These are phyloP conservation scores for Falco rusticolus DNA, from an alignment of 2,797 vertebrate species.

Conservation along the genomic window DNA sequence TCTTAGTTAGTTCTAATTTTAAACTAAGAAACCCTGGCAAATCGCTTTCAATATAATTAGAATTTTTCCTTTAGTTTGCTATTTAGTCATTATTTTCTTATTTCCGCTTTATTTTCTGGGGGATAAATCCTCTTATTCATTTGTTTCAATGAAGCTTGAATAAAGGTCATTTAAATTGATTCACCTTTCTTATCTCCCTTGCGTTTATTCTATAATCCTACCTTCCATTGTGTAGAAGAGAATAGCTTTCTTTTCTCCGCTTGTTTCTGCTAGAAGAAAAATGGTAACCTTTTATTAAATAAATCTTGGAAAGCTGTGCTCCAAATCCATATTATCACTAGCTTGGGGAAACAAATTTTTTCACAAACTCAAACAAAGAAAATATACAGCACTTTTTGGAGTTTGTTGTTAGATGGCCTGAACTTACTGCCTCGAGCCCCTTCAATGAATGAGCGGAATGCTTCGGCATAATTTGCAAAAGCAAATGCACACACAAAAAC, in stretches of 20 bases:
- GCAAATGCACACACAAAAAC: background rate
- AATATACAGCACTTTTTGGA: background rate
- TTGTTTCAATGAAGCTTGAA: constrained; percentile 71
- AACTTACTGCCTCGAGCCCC: background rate
- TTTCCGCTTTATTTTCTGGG: constrained; percentile 56
- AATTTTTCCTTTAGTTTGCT: constrained; percentile 54
- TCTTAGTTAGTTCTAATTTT: constrained; percentile 52
- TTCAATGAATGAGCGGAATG: background rate
- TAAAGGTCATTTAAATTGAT: constrained; percentile 75
- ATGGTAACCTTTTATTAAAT: constrained; percentile 73
- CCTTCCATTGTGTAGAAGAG: constrained; percentile 56
- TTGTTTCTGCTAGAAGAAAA: constrained; percentile 58
- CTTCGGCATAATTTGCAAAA: background rate
- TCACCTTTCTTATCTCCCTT: constrained; percentile 69
- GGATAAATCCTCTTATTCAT: constrained; percentile 74
- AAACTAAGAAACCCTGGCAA: constrained; percentile 52
- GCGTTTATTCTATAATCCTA: constrained; percentile 67
- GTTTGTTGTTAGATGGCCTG: background rate
- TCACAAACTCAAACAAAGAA: constrained; percentile 23
- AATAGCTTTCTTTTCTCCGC: constrained; percentile 49
- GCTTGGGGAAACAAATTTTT: constrained; percentile 42
- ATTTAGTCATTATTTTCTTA: constrained; percentile 61
- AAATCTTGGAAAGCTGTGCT: constrained; percentile 48
- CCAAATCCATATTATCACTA: constrained; percentile 59
- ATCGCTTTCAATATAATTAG: constrained; percentile 48